A percentile compares a stretch with the other conserved stretches of the same genome.
These are phyloP conservation scores for Microctenopoma steveboyesi DNA, from an alignment of 2,797 vertebrate species.

Conservation along the genomic window DNA sequence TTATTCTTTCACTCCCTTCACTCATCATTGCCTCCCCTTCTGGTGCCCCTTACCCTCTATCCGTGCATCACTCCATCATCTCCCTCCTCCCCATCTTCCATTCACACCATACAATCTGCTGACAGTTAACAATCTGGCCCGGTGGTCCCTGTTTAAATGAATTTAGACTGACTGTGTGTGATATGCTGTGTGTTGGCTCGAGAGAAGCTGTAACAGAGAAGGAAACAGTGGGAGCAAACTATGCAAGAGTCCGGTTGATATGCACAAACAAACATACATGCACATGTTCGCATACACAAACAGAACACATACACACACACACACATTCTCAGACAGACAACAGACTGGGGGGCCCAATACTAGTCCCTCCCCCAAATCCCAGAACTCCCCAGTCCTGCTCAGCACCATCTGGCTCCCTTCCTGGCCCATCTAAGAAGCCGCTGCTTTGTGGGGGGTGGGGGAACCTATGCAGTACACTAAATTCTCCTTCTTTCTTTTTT, in stretches of 20 bases:
- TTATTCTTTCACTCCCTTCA: conserved; percentile 54
- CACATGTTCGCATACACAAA: conserved; percentile 29
- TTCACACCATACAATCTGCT: conserved; percentile 69
- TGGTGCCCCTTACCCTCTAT: conserved; percentile 57
- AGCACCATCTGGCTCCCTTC: conserved; percentile 83
- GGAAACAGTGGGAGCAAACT: conserved; percentile 6
- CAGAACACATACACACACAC: conserved; percentile 30
- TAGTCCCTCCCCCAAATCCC: conserved; percentile 70
- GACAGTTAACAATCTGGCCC: conserved; percentile 47
- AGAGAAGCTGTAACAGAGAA: conserved; percentile 20
- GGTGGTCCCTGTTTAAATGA: conserved; percentile 58
- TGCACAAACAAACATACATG: conserved; percentile 33
- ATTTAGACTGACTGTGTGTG: conserved; percentile 29
- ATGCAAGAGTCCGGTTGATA: conserved; percentile 19
- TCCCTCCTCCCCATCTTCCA: conserved; percentile 39
- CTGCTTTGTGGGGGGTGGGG: conserved; percentile 57
- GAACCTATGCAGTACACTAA: conserved; percentile 43
- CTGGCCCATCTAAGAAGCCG: conserved; percentile 72
- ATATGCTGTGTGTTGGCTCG: conserved; percentile 1
- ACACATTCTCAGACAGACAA: conserved; percentile 66
- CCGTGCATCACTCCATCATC: conserved; percentile 57
- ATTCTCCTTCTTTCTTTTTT: conserved; percentile 20
- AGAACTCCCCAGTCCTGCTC: conserved; percentile 68
- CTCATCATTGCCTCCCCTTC: conserved; percentile 63
- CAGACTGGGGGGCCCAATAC: conserved; percentile 63